phyloP scores from a whole-genome alignment of 2,888 invertebrate genomes.

The Andrena bucephala region DNA sequence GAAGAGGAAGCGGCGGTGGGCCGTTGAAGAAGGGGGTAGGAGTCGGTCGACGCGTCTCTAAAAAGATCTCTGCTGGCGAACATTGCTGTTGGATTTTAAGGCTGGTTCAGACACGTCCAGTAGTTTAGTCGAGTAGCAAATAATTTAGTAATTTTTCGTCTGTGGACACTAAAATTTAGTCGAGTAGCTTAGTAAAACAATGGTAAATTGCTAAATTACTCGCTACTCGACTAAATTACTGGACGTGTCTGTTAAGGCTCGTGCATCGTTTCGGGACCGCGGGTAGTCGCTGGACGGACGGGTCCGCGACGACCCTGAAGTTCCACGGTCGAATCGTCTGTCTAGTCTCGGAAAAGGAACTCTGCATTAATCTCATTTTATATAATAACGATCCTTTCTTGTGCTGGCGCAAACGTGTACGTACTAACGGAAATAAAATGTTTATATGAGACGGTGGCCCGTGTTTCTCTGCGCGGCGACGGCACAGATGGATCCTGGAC shows the following conservation, averaged over 20 bases:
- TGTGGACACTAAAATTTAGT: too few relatives aligned
- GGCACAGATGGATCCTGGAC: background rate
- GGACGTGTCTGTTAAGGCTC: background rate
- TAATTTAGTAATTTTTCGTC: too few relatives aligned
- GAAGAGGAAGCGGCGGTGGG: background rate
- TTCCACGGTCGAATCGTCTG: conserved; percentile 48
- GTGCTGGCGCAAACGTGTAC: conserved; percentile 82
- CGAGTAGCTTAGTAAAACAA: too few relatives aligned
- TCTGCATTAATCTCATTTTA: conserved; percentile 71
- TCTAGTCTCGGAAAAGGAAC: conserved; percentile 76
- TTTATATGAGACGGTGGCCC: conserved; percentile 65
- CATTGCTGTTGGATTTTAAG: conserved; percentile 45
- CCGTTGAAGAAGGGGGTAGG: background rate
- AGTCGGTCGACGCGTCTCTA: conserved; percentile 34
- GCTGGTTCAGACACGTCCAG: background rate
- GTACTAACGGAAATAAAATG: conserved; percentile 78
- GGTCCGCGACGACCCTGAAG: conserved; percentile 37
- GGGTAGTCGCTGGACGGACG: conserved; percentile 38
- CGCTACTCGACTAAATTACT: too few relatives aligned
- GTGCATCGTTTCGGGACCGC: background rate
- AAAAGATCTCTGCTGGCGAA: conserved; percentile 16
- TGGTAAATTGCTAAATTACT: too few relatives aligned
- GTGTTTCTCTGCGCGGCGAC: conserved; percentile 15
- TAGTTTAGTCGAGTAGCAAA: too few relatives aligned
- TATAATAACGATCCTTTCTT: conserved; percentile 74